Evolutionary conservation across 2,797 vertebrate species (phyloP).

Genomic region (Pangasius djambal): DNA sequence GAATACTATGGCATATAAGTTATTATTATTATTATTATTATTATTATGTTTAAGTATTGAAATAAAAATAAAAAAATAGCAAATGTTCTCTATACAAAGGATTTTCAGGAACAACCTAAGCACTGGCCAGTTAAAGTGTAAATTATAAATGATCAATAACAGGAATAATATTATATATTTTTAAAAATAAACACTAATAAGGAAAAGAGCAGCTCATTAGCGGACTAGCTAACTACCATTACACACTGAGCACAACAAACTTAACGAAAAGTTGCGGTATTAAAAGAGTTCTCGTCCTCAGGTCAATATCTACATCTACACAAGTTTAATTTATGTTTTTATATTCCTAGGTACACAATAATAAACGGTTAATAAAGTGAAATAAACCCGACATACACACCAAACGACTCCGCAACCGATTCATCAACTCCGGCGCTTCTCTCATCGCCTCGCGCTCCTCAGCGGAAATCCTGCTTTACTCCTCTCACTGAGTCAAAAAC

Average conservation of each 20-base stretch:
- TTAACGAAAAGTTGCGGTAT: background rate
- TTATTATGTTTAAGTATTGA: background rate
- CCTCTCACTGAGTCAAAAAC: background rate
- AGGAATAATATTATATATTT: background rate
- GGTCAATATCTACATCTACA: background rate
- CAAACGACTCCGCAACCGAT: slow-evolving; percentile 15
- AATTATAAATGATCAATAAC: too few species aligned
- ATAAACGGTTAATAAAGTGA: background rate
- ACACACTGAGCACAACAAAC: background rate
- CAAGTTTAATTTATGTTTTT: background rate
- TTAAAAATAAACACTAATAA: too few species aligned
- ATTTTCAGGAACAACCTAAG: background rate
- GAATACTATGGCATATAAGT: background rate
- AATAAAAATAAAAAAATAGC: background rate
- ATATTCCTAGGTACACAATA: background rate
- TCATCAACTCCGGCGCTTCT: background rate
- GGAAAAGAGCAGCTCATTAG: background rate
- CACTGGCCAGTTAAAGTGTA: background rate
- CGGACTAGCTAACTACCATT: background rate
- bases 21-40: background rate
- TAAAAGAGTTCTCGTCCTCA: background rate
- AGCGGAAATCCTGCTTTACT: background rate
- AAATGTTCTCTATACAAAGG: background rate
- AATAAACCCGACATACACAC: background rate
- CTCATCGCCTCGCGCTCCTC: background rate